Evolutionary conservation across 2,888 invertebrate species (phyloP), one percentile per base, ranked within the genome.

Genomic region (Acrocyrtus sp.): DNA sequence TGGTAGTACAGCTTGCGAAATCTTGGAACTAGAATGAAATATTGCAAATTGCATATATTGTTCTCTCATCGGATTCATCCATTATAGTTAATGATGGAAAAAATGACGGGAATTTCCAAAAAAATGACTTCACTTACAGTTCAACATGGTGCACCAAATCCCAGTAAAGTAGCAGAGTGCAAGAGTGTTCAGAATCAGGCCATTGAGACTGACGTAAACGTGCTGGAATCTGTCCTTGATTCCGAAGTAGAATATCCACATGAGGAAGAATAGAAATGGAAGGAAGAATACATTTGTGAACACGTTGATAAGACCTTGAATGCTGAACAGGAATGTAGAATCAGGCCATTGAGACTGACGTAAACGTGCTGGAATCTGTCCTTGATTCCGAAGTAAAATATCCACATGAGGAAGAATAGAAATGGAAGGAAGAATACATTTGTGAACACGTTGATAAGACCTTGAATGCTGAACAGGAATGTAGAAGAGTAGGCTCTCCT

Each of bases 1-100:
- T 96, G 95, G 80, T 94, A 95, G 85, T 95, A 96, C 45, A 94
- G 88, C n/a, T 93, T 94, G n/a, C 96, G 87, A 58, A 75, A 75
- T 26, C 58, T 29, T 24, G 75, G 83, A 78, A 83, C 84, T 84
- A 72, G 6, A 78, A 78, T 48, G 21, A 29, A 26, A 50, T 47
- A 56, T 17, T 50, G 15, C n/a, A 34, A 2, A 12, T 6, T 39
- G n/a, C n/a, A n/a, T n/a, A 39, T 39, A 15, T 39, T 12, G 10
- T 12, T 39, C 41, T 39, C 41, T 39, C 15, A 39, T 39, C 10
- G 10, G 15, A 15, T 39, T 10, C 15, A 39, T 15, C 10, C 15
- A 47, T 17, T 17, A 17, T 47, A 17, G 6, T 47, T 10, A 15
- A 39, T 12, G 41, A 15, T 17, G 5, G 24, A 53, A n/a, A n/a